Evolutionary conservation across 2,113 vertebrate genomes (phyloP).

Genomic region (Grus americana): DNA sequence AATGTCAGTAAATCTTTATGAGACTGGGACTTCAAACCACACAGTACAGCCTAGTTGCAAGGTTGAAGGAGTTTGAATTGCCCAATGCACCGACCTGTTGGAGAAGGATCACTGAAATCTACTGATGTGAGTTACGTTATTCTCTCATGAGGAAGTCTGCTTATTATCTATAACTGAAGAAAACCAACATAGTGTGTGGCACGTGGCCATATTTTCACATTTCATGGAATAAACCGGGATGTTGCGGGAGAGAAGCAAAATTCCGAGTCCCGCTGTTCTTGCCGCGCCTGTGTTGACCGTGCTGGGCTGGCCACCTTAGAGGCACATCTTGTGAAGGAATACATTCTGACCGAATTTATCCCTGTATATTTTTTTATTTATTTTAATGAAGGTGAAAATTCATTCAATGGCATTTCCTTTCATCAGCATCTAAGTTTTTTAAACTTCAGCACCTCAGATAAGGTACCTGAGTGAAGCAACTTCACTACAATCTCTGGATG

Average conservation of each 20-base stretch:
- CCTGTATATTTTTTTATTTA: neutral
- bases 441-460: too few species aligned
- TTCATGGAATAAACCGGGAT: neutral
- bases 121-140: neutral
- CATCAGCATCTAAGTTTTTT: neutral
- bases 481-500: neutral
- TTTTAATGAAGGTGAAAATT: neutral
- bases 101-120: neutral
- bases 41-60: too few species aligned
- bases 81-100: neutral
- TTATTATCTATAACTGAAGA: neutral
- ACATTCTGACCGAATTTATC: too few species aligned
- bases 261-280: neutral
- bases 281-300: fast-evolving
- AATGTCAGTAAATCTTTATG: neutral
- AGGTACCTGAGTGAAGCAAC: neutral
- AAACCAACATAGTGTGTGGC: fast-evolving
- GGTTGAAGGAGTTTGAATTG: neutral
- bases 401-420: neutral
- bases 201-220: neutral
- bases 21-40: neutral
- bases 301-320: neutral
- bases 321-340: neutral
- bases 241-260: neutral
- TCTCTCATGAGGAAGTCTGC: neutral